Conservation (phyloP, 2,888 invertebrate species). For the Oeneis ivallda region DNA sequence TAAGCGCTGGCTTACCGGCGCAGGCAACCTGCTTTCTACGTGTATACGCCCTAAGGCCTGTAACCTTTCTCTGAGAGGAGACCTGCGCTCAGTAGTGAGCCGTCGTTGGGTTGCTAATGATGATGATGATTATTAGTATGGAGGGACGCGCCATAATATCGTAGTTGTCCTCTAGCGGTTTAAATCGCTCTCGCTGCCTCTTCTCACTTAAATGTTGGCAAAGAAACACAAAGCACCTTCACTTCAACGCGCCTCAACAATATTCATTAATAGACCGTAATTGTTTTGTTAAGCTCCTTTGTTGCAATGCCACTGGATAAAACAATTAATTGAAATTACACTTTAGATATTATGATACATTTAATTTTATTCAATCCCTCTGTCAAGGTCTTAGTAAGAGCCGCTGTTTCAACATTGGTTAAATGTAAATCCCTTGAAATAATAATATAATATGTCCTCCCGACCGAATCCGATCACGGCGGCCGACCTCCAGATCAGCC, state of each 20-base stretch:
- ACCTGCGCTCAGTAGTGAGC: too few relatives aligned
- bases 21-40: too few relatives aligned
- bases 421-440: constrained; percentile 28
- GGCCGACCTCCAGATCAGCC: too few relatives aligned
- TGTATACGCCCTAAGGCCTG: too few relatives aligned
- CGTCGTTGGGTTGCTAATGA: too few relatives aligned
- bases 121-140: too few relatives aligned
- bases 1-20: too few relatives aligned
- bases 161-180: too few relatives aligned
- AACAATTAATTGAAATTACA: constrained; percentile 50
- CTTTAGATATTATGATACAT: constrained; percentile 36
- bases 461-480: too few relatives aligned
- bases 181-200: constrained; percentile 22
- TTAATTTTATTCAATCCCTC: constrained; percentile 32
- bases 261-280: constrained; percentile 55
- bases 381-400: constrained; percentile 12
- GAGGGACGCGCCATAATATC: too few relatives aligned
- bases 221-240: constrained; percentile 45
- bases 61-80: too few relatives aligned
- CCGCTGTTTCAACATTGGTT: constrained; percentile 25
- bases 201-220: constrained; percentile 28
- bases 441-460: too few relatives aligned
- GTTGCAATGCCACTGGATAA: constrained; percentile 55
- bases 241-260: constrained; percentile 55
- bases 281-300: constrained; percentile 57